Evolutionary conservation across 2,888 invertebrate species (phyloP), one percentile per base, ranked within the genome.

Genomic region (Toxonevra muliebris): DNA sequence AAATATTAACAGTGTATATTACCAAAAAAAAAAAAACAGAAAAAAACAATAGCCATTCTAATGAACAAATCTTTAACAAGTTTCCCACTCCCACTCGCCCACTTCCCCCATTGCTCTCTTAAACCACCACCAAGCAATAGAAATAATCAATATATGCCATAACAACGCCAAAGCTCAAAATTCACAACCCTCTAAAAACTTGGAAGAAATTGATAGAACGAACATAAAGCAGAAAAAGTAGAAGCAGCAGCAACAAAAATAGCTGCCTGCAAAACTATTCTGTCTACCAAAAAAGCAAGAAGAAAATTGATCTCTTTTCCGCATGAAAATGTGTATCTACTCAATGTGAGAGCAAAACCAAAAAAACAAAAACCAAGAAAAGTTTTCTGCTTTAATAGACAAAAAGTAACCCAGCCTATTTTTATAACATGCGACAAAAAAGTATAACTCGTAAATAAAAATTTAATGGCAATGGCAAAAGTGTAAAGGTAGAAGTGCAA

Each of bases 81-180:
- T 9, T 41, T 17, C 1, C 19, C 17, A 11, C 58, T 50, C 64
- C 12, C 50, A 7, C 48, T 1, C 8, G 20, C 30, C 17, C 42
- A 19, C 20, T 50, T 9, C n/a, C 20, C 41, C 41, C 20, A 19
- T 20, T 41, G 59, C 11, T 13, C 48, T 48, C 48, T 48, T 30
- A 2, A 2, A 30, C 30, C 7, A 30, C 30, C 30, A 2, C 7
- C 30, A 15, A 48, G 10, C 5, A 48, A 61, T 42, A 59, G 64
- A 68, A 59, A 68, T 64, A 64, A 68, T 64, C 64, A 68, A 68
- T 68, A 68, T 68, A 48, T 20, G 45, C 68, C 68, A 68, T 55
- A 68, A 68, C 63, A 60, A 68, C 63, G 42, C 40, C 57, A 63
- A 68, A 64, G 64, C 59, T 60, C 42, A 43, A 53, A 65, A 65